Evolutionary conservation across 2,888 invertebrate genomes (phyloP).

Genomic region (Xanthia icteritia): DNA sequence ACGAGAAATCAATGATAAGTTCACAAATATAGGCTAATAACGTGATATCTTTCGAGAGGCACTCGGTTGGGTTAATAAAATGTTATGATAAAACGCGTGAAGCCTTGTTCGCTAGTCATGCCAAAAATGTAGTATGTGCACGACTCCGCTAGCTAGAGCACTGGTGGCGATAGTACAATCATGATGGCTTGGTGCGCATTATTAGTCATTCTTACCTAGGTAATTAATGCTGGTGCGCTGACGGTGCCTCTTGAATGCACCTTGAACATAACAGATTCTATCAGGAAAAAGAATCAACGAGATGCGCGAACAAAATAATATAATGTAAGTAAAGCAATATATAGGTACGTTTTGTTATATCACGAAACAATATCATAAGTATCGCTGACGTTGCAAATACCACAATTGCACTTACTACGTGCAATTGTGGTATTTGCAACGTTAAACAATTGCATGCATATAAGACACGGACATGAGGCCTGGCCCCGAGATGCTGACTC

Average conservation of each 20-base stretch:
- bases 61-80: constrained; percentile 74
- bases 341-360: background rate
- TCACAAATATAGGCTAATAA: constrained; percentile 73
- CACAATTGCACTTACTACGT: too few relatives aligned
- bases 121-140: constrained; percentile 30
- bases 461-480: background rate
- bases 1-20: constrained; percentile 69
- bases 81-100: constrained; percentile 63
- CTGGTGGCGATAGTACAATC: background rate
- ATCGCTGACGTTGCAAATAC: background rate
- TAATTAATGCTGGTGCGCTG: background rate
- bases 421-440: too few relatives aligned
- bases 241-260: background rate
- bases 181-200: background rate
- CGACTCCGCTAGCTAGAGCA: constrained; percentile 7
- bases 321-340: background rate
- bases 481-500: background rate
- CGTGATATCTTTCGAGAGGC: constrained; percentile 73
- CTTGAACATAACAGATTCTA: background rate
- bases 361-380: background rate
- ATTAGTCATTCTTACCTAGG: background rate
- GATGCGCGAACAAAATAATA: background rate
- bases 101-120: constrained; percentile 32
- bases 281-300: background rate
- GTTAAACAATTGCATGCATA: background rate